Evolutionary conservation across 2,113 vertebrate genomes (phyloP).

Genomic region (Passer domesticus): DNA sequence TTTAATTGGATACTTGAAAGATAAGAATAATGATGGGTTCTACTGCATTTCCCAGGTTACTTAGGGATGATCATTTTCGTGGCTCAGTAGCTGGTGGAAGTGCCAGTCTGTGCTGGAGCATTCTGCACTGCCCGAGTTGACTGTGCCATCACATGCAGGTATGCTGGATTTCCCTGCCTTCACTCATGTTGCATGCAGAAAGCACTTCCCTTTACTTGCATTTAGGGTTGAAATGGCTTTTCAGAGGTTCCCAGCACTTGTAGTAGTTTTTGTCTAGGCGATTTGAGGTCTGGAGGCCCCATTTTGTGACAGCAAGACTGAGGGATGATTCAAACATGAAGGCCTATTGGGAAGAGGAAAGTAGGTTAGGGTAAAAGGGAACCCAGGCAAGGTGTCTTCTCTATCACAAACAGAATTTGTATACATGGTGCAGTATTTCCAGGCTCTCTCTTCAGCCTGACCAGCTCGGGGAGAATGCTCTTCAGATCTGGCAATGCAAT

Average conservation of each 20-base stretch:
- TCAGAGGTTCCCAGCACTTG: conserved; percentile 91
- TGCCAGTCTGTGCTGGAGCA: not conserved
- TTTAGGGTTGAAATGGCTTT: conserved; percentile 87
- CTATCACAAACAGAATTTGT: not conserved
- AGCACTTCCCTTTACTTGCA: conserved; percentile 67
- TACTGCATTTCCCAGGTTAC: not conserved
- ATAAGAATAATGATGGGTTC: not conserved
- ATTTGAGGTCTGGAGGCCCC: conserved; percentile 88
- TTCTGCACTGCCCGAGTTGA: fast-evolving
- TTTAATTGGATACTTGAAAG: conserved; percentile 10
- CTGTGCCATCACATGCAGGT: fast-evolving
- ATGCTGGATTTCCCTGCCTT: not conserved
- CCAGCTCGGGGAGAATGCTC: not conserved
- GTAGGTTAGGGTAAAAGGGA: not conserved
- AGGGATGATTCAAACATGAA: conserved; percentile 98
- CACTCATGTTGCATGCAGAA: not conserved
- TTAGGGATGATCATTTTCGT: fast-evolving
- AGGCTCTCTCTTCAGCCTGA: not conserved
- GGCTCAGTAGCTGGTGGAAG: not conserved
- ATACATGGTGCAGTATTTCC: not conserved
- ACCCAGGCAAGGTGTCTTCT: not conserved
- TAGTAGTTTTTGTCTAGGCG: conserved; percentile 90
- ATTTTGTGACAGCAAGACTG: conserved; percentile 90
- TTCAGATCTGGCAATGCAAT: not conserved
- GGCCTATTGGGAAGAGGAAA: conserved; percentile 74